phyloP scores from a whole-genome alignment of 1,140 invertebrate genomes.

The Philaenus spumarius region DNA sequence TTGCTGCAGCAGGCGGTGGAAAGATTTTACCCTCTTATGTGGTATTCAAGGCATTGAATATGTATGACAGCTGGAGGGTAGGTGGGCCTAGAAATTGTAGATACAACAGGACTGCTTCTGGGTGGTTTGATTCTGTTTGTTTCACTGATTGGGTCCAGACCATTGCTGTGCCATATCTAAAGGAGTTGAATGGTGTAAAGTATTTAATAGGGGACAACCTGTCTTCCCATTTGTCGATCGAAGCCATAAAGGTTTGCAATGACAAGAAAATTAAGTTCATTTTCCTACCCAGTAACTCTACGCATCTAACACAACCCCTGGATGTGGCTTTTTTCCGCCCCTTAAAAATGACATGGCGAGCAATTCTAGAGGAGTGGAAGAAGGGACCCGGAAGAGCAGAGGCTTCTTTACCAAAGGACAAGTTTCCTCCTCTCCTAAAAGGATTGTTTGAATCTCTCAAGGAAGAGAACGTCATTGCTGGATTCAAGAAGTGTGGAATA shows the following conservation, averaged over 20 bases:
- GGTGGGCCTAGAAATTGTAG: slow-evolving; percentile 29
- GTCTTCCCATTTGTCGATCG: slow-evolving; percentile 36
- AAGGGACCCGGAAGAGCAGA: too few species aligned
- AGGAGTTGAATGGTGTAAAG: slow-evolving; percentile 4
- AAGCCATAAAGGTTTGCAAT: slow-evolving; percentile 30
- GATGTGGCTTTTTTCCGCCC: too few species aligned
- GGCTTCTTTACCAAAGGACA: too few species aligned
- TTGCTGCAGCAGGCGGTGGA: slow-evolving; percentile 24
- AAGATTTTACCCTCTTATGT: slow-evolving; percentile 34
- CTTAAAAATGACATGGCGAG: too few species aligned
- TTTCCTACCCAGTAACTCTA: too few species aligned
- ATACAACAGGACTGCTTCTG: slow-evolving; percentile 26
- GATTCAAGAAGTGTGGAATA: too few species aligned
- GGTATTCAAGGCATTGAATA: slow-evolving; percentile 37
- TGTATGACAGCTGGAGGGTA: slow-evolving; percentile 36
- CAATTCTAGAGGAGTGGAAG: too few species aligned
- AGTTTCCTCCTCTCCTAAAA: slow-evolving; percentile 30
- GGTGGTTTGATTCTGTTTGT: slow-evolving; percentile 20
- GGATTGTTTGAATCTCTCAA: too few species aligned
- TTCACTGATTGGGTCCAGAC: slow-evolving; percentile 19
- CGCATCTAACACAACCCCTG: too few species aligned
- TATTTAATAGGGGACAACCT: slow-evolving; percentile 38
- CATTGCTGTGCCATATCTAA: slow-evolving; percentile 12
- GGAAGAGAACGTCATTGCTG: too few species aligned
- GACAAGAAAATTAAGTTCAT: too few species aligned